A percentile compares a stretch with the other conserved stretches of the same genome.
Conservation (phyloP, 2,888 invertebrate genomes). For the Eubasilissa splendida region DNA sequence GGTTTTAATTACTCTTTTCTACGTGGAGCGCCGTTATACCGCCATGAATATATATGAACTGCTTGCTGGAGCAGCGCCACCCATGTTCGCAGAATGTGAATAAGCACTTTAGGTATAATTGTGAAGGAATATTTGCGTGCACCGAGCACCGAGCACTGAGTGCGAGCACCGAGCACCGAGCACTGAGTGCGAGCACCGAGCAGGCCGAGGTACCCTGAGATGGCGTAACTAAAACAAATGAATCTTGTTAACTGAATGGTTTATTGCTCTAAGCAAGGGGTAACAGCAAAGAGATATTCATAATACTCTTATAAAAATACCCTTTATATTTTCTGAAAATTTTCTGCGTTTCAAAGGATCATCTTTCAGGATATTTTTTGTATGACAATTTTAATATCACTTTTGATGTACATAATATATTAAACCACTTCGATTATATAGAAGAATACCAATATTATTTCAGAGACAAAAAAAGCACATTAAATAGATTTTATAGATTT, state of each 20-base stretch:
- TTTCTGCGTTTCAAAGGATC: too few species aligned
- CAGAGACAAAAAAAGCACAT: too few species aligned
- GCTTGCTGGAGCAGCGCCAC: slow-evolving; percentile 11
- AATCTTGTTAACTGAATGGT: slow-evolving; percentile 55
- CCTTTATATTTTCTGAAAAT: too few species aligned
- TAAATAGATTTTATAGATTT: too few species aligned
- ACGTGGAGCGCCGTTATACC: slow-evolving; percentile 51
- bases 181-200: slow-evolving; percentile 51
- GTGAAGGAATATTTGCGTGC: slow-evolving; percentile 55
- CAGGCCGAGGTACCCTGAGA: slow-evolving; percentile 30
- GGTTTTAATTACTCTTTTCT: slow-evolving; percentile 70
- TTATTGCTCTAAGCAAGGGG: slow-evolving; percentile 38
- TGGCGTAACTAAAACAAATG: slow-evolving; percentile 48
- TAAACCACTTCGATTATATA: too few species aligned
- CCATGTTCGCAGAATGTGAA: slow-evolving; percentile 52
- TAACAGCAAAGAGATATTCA: too few species aligned
- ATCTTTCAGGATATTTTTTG: too few species aligned
- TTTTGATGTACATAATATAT: too few species aligned
- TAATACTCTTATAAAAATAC: too few species aligned
- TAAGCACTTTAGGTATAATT: slow-evolving; percentile 55
- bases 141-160: slow-evolving; percentile 51
- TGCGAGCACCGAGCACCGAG: slow-evolving; percentile 49
- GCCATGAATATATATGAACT: slow-evolving; percentile 57
- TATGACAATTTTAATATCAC: too few species aligned
- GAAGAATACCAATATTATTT: too few species aligned